phyloP scores from a whole-genome alignment of 2,888 invertebrate genomes.

The Graphium colonna region DNA sequence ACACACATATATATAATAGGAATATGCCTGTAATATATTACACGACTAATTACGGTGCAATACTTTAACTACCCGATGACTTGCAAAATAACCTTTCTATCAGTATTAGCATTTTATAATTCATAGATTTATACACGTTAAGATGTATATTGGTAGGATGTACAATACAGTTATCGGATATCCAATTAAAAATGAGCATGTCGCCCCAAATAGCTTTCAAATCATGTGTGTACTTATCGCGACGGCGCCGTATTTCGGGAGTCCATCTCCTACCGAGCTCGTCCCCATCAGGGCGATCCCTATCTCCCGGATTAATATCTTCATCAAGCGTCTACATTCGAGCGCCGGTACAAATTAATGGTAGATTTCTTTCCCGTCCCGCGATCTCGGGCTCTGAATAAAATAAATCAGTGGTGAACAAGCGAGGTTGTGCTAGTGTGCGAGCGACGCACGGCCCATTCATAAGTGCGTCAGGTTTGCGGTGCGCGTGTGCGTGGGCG shows the following conservation, averaged over 20 bases:
- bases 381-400: constrained; percentile 69
- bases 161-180: background rate
- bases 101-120: background rate
- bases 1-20: too few species aligned
- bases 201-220: background rate
- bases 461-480: constrained; percentile 70
- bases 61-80: too few species aligned
- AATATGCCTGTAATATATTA: too few species aligned
- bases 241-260: constrained; percentile 13
- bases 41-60: too few species aligned
- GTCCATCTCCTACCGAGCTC: constrained; percentile 33
- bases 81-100: background rate
- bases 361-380: constrained; percentile 63
- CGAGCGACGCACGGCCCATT: constrained; percentile 55
- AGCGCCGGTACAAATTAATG: constrained; percentile 70
- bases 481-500: constrained; percentile 42
- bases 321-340: constrained; percentile 60
- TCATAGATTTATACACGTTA: background rate
- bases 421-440: constrained; percentile 52
- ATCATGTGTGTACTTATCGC: background rate
- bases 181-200: background rate
- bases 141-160: background rate
- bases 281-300: constrained; percentile 52
- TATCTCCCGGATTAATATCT: constrained; percentile 68
- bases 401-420: constrained; percentile 78